These are phyloP conservation scores for Tortrix viridana DNA, from an alignment of 2,888 invertebrate species.

Conservation along the genomic window DNA sequence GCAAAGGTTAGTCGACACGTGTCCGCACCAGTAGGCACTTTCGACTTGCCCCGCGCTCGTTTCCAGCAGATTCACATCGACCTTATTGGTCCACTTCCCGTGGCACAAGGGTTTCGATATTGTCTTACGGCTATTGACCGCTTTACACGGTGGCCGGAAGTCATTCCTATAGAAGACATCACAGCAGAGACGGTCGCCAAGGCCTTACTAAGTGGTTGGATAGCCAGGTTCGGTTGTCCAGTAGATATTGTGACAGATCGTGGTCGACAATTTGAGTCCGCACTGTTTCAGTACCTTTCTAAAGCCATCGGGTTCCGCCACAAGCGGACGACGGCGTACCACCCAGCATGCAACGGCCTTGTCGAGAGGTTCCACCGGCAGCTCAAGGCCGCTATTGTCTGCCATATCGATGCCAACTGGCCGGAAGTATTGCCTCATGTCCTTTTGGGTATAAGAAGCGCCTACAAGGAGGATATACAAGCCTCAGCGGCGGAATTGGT, in stretches of 20 bases:
- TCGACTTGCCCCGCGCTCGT: neutral
- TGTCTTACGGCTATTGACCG: constrained; percentile 1
- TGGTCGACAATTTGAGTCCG: neutral
- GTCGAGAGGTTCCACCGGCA: too few relatives aligned
- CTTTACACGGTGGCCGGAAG: neutral
- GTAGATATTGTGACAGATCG: neutral
- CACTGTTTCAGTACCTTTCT: neutral
- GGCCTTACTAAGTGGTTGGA: neutral
- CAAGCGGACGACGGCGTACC: too few relatives aligned
- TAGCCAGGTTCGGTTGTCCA: neutral
- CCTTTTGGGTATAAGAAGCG: too few relatives aligned
- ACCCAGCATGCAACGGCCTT: too few relatives aligned
- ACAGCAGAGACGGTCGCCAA: neutral
- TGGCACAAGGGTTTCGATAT: neutral
- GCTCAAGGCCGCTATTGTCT: too few relatives aligned
- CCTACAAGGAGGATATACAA: too few relatives aligned
- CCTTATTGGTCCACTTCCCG: neutral
- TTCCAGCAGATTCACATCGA: neutral
- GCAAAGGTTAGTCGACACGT: too few relatives aligned
- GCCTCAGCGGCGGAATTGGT: too few relatives aligned
- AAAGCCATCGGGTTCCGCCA: constrained; percentile 39
- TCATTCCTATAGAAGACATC: neutral
- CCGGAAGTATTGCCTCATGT: too few relatives aligned
- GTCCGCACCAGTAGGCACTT: neutral
- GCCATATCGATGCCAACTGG: too few relatives aligned